Conservation (phyloP, 2,797 vertebrate genomes). For the Enteromius radiatus region DNA sequence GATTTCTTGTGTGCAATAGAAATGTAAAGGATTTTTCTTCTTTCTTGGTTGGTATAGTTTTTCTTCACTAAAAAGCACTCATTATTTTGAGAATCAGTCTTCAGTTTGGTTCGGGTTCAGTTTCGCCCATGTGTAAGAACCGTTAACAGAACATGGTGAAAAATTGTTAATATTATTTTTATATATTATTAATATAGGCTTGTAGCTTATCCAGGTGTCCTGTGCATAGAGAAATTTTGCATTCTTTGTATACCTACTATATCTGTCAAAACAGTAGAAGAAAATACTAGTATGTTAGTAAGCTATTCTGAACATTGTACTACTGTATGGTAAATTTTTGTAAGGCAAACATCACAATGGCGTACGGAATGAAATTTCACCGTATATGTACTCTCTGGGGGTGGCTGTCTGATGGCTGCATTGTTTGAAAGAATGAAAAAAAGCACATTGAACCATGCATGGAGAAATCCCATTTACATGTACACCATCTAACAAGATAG, state of each 20-base stretch:
- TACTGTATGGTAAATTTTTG: background rate
- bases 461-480: conserved; percentile 52
- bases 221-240: background rate
- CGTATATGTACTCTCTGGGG: background rate
- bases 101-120: background rate
- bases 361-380: conserved; percentile 13
- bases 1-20: background rate
- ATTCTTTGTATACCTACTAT: background rate
- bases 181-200: background rate
- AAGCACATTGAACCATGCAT: conserved; percentile 23
- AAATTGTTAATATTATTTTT: background rate
- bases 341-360: conserved; percentile 5
- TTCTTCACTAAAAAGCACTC: background rate
- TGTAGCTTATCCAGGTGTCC: background rate
- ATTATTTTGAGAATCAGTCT: background rate
- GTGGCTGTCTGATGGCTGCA: conserved; percentile 26
- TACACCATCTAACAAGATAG: conserved; percentile 56
- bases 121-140: background rate
- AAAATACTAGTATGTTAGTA: background rate
- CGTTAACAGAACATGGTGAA: background rate
- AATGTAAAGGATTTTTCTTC: background rate
- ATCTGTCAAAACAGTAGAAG: background rate
- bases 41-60: background rate
- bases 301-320: background rate
- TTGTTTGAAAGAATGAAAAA: conserved; percentile 29